A percentile compares a stretch with the other conserved stretches of the same genome.
Evolutionary conservation across 2,113 vertebrate genomes (phyloP).

Genomic region (Otus sunia): DNA sequence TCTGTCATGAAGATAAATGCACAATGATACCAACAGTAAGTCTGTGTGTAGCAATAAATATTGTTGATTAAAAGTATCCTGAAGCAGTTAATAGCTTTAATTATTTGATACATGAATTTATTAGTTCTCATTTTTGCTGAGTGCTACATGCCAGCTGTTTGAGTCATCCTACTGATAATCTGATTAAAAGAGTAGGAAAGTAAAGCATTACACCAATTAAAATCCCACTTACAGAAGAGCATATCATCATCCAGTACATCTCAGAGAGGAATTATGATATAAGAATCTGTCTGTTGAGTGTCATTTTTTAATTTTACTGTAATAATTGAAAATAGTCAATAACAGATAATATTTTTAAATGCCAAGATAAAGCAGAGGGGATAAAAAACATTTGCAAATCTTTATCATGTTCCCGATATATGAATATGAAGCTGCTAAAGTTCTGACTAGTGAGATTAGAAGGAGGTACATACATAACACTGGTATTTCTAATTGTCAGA

Average conservation of each 20-base stretch:
- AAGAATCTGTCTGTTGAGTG: not conserved
- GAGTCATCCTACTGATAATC: not conserved
- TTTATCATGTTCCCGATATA: not conserved
- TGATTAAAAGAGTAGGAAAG: not conserved
- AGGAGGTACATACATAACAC: not conserved
- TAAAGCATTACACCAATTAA: not conserved
- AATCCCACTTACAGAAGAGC: not conserved
- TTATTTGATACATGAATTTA: slow-evolving; percentile 50
- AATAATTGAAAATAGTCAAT: not conserved
- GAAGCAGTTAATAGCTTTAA: slow-evolving; percentile 38
- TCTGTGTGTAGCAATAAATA: not conserved
- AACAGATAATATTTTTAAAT: not conserved
- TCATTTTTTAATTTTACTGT: not conserved
- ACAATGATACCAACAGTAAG: not conserved
- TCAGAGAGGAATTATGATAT: not conserved
- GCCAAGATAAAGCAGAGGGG: not conserved
- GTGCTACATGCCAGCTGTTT: not conserved
- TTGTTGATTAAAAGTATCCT: not conserved
- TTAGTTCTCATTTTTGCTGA: slow-evolving; percentile 20
- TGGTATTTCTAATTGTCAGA: not conserved
- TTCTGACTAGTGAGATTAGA: not conserved
- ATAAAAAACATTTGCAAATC: not conserved
- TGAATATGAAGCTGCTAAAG: not conserved
- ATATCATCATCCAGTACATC: not conserved
- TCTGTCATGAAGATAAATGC: not conserved